These are phyloP conservation scores for Bacillus rossius DNA, from an alignment of 1,140 invertebrate species.

Conservation along the genomic window DNA sequence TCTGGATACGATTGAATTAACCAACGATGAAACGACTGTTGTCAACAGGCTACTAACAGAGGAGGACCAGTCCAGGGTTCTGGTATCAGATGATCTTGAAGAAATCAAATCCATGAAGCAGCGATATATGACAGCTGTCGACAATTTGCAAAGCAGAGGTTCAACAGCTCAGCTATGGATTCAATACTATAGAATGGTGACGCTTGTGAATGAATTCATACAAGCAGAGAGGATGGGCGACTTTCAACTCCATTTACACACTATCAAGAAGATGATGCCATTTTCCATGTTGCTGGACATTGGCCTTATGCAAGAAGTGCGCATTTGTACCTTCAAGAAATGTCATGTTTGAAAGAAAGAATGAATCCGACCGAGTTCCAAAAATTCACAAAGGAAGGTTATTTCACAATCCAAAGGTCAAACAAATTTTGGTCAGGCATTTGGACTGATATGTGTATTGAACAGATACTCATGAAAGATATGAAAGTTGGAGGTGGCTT, in stretches of 20 bases:
- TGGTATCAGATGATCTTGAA: background rate
- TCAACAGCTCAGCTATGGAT: slow-evolving; percentile 30
- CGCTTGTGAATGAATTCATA: slow-evolving; percentile 33
- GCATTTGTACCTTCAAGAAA: slow-evolving; percentile 43
- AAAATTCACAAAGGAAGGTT: slow-evolving; percentile 34
- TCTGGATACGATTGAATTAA: slow-evolving; percentile 5
- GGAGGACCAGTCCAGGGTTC: background rate
- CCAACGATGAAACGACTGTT: background rate
- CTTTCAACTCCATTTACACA: slow-evolving; percentile 38
- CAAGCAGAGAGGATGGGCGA: slow-evolving; percentile 37
- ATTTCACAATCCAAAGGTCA: slow-evolving; percentile 37
- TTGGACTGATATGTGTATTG: slow-evolving; percentile 40
- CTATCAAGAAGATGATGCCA: slow-evolving; percentile 41
- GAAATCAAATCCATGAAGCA: background rate
- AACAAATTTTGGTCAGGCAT: slow-evolving; percentile 42
- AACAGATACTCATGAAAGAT: slow-evolving; percentile 37
- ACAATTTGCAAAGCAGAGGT: background rate
- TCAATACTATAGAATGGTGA: slow-evolving; percentile 38
- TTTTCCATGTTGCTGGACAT: slow-evolving; percentile 41
- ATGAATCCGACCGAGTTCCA: slow-evolving; percentile 34
- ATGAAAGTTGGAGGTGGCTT: slow-evolving; percentile 41
- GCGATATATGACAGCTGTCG: background rate
- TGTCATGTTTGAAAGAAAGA: slow-evolving; percentile 28
- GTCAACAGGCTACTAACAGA: background rate
- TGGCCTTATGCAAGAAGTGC: slow-evolving; percentile 42